Conservation (phyloP, 2,113 vertebrate species). For the Setophaga coronata region DNA sequence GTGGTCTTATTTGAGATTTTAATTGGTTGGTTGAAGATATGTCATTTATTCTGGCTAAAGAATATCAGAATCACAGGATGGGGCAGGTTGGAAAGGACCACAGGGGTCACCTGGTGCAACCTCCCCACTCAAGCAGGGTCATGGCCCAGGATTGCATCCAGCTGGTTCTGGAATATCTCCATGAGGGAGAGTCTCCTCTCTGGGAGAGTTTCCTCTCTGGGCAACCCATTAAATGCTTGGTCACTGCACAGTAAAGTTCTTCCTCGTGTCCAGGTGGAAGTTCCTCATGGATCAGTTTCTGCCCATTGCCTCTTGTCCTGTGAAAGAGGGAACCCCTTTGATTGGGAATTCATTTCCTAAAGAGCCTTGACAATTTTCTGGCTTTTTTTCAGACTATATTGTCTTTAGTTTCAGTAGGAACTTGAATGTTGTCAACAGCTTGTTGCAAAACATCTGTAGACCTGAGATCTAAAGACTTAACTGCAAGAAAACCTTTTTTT, state of each 20-base stretch:
- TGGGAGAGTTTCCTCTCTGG: too few species aligned
- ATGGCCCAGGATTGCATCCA: background rate
- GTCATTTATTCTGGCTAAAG: background rate
- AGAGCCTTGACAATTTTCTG: background rate
- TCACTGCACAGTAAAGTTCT: background rate
- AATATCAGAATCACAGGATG: background rate
- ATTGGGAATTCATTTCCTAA: background rate
- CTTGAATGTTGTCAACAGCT: conserved; percentile 36
- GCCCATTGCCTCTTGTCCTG: background rate
- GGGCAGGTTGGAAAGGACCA: background rate
- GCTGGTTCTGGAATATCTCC: background rate
- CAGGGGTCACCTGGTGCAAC: background rate
- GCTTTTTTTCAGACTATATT: background rate
- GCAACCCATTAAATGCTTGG: background rate
- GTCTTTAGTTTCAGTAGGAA: conserved; percentile 2
- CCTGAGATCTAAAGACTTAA: background rate
- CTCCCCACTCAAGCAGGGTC: background rate
- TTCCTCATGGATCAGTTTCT: background rate
- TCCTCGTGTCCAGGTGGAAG: background rate
- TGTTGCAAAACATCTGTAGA: conserved; percentile 34
- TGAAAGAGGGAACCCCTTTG: background rate
- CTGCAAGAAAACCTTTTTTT: background rate
- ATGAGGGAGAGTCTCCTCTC: background rate
- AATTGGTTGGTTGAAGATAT: background rate
- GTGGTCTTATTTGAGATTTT: background rate